Evolutionary conservation across 2,888 invertebrate genomes (phyloP).

Genomic region (Cerceris rybyensis): DNA sequence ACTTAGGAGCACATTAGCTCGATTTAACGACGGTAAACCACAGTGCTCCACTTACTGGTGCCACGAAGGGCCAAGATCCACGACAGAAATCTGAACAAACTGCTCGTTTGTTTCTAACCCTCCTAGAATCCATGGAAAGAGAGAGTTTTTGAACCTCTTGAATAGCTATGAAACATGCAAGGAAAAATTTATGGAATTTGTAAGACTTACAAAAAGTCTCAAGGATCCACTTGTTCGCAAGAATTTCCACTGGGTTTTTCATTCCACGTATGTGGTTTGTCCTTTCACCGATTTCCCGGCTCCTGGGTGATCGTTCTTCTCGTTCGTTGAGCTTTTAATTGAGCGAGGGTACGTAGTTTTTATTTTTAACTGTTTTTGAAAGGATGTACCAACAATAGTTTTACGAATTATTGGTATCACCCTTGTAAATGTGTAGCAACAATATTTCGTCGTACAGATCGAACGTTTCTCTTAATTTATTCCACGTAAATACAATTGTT

Average conservation of each 20-base stretch:
- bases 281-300: neutral
- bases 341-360: too few relatives aligned
- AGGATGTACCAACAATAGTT: too few relatives aligned
- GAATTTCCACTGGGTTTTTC: neutral
- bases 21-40: conserved; percentile 42
- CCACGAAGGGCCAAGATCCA: neutral
- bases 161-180: conserved; percentile 7
- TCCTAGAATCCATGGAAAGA: conserved; percentile 9
- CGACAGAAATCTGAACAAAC: conserved; percentile 41
- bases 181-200: neutral
- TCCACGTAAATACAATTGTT: too few relatives aligned
- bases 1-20: conserved; percentile 39
- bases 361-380: too few relatives aligned
- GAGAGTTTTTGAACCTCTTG: neutral
- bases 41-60: conserved; percentile 9
- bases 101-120: conserved; percentile 41
- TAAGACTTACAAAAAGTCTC: conserved; percentile 16
- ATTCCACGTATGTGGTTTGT: neutral
- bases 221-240: conserved; percentile 6
- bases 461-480: too few relatives aligned
- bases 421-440: too few relatives aligned
- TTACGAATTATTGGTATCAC: too few relatives aligned
- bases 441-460: too few relatives aligned
- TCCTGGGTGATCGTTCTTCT: too few relatives aligned
- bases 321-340: too few relatives aligned